Base-by-base conservation (phyloP, 2,113 vertebrate species). In the Ceyx margarethae region DNA sequence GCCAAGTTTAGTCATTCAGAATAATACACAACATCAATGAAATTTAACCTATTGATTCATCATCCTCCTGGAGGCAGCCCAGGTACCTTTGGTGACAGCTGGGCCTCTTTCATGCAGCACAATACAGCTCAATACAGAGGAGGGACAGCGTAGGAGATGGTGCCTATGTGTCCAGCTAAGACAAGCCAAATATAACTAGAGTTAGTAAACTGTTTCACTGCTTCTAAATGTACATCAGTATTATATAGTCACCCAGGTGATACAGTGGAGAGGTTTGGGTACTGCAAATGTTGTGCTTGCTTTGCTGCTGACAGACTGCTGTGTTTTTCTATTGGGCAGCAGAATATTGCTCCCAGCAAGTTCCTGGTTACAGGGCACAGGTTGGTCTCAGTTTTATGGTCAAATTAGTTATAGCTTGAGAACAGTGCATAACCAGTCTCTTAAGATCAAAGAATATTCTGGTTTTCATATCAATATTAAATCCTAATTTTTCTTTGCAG, bases 121-220 rank as follows among this genome's bases (percentile, higher is more conserved):
- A 78, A 76, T 3, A 25, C 5, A 58, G 85, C 97, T 94, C 96
- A 94, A 91, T 91, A 89, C 60, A 78, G 93, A 69, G 90, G 83
- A 76, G 68, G 65, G 28, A 3, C 0, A 5, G 35, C 9, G 21
- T 23, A 69, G 69, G 22, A 66, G 80, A 78, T 2, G 89, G 94
- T 96, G 95, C 90, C 95, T 89, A 29, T 45, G 67, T 92, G 96
- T 94, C 97, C 97, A 81, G 80, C 85, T 84, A 57, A 62, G 77
- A 54, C 80, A 91, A 94, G 83, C 81, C 85, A 76, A 85, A 76
- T 13, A 67, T 40, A 90, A 93, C 78, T 69, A n/a, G 40, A 35
- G 35, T 85, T 74, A 50, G 33, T 89, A 86, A 93, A 91, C 78
- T 43, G 33, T n/a, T 89, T 90, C 22, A 82, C 42, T 80, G 40